Percentiles rank a stretch among this genome's conserved stretches.
Conservation (phyloP, 2,888 invertebrate species). For the Smittia aterrima region DNA sequence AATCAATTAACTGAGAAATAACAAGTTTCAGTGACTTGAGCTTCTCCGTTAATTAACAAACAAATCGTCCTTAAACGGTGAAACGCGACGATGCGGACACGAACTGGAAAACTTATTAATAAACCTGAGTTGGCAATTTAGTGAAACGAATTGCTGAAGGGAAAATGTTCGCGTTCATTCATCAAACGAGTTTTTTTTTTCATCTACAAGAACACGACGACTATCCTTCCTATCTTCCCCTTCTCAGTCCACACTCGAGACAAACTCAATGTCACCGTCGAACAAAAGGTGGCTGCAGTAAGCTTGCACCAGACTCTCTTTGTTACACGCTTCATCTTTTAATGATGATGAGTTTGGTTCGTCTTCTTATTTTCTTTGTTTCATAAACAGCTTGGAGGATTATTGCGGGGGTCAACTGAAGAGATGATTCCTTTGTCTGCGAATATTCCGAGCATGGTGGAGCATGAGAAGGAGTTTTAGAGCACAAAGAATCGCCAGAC, state of each 20-base stretch:
- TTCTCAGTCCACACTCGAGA: background rate
- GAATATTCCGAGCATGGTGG: no score
- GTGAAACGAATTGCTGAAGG: no score
- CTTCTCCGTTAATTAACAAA: no score
- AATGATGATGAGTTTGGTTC: background rate
- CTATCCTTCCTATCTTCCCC: no score
- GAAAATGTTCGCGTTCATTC: background rate
- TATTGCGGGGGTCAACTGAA: background rate
- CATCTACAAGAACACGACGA: background rate
- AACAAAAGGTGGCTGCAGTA: background rate
- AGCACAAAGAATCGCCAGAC: background rate
- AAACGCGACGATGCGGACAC: no score
- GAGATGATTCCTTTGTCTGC: background rate
- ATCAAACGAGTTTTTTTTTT: background rate
- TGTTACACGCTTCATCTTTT: background rate
- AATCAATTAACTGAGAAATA: no score
- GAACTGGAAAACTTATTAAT: no score
- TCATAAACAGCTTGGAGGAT: no score
- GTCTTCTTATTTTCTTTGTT: background rate
- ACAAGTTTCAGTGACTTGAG: no score
- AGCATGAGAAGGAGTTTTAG: no score
- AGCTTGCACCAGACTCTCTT: background rate
- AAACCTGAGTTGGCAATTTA: no score
- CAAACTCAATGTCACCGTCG: background rate
- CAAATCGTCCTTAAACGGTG: no score